Conservation (phyloP, 2,888 invertebrate genomes). For the Platycheirus rosarum region DNA sequence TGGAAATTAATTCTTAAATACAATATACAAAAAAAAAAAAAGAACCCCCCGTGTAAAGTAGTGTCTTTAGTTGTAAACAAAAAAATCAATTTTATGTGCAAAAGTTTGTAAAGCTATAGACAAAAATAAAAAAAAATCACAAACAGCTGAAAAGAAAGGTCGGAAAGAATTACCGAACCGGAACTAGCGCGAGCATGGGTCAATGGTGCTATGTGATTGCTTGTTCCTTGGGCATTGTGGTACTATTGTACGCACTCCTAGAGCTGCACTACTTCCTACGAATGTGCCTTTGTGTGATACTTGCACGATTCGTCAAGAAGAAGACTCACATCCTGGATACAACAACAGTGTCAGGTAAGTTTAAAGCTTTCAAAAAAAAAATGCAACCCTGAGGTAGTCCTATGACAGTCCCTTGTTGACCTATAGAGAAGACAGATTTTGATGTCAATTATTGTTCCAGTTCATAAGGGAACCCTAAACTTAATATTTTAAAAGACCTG, state of each 20-base stretch:
- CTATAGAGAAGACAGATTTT: too few species aligned
- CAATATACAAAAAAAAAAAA: background rate
- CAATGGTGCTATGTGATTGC: slow-evolving; percentile 79
- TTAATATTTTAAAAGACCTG: background rate
- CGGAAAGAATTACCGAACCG: background rate
- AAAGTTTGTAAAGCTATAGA: background rate
- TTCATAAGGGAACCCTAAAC: background rate
- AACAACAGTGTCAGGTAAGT: slow-evolving; percentile 87
- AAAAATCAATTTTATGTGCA: slow-evolving; percentile 28
- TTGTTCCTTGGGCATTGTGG: slow-evolving; percentile 78
- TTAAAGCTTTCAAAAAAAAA: background rate
- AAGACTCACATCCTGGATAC: slow-evolving; percentile 87
- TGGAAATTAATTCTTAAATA: background rate
- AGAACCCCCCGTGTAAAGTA: slow-evolving; percentile 3
- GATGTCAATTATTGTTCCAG: too few species aligned
- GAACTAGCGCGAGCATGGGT: slow-evolving; percentile 56
- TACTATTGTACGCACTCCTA: slow-evolving; percentile 85
- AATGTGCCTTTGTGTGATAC: slow-evolving; percentile 86
- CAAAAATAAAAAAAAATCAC: background rate
- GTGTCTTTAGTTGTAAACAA: background rate
- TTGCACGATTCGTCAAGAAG: slow-evolving; percentile 86
- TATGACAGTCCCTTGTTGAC: background rate
- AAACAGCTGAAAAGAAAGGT: slow-evolving; percentile 4
- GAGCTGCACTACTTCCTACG: slow-evolving; percentile 90
- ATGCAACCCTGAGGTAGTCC: too few species aligned